Percentiles rank a stretch among this genome's conserved stretches.
phyloP scores from a whole-genome alignment of 2,797 vertebrate genomes.

The Cuniculus paca region DNA sequence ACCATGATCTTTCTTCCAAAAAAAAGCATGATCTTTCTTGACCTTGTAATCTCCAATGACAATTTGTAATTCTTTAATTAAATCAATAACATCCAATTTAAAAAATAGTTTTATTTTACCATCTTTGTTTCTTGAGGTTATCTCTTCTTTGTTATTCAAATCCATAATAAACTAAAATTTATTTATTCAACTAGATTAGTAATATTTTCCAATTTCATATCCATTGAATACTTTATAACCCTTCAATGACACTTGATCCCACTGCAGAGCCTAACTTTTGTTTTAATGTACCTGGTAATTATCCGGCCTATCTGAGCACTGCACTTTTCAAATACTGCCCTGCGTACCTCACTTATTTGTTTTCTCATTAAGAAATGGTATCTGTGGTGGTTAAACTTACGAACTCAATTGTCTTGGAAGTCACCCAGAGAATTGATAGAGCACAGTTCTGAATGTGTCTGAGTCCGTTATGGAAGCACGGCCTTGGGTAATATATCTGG shows the following conservation, averaged over 20 bases:
- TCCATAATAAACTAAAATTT: neutral
- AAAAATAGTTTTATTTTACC: neutral
- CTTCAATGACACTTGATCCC: neutral
- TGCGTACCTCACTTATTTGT: neutral
- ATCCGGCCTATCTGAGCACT: neutral
- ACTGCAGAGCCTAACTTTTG: neutral
- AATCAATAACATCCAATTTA: neutral
- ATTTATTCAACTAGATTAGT: neutral
- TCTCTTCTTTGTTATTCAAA: neutral
- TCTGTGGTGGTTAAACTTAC: neutral
- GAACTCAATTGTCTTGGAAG: neutral
- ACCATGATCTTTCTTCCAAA: neutral
- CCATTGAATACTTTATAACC: neutral
- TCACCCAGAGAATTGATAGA: neutral
- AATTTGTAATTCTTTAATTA: neutral
- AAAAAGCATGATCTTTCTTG: neutral
- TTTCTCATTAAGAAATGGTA: neutral
- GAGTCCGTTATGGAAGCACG: neutral
- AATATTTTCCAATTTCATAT: neutral
- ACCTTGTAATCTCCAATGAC: neutral
- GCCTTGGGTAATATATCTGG: neutral
- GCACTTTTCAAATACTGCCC: neutral
- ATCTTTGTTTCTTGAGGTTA: neutral
- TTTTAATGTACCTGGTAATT: neutral
- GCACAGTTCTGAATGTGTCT: neutral